Evolutionary conservation across 2,113 vertebrate genomes (phyloP), one percentile per base, ranked within the genome.

Genomic region (Tupaia chinensis): DNA sequence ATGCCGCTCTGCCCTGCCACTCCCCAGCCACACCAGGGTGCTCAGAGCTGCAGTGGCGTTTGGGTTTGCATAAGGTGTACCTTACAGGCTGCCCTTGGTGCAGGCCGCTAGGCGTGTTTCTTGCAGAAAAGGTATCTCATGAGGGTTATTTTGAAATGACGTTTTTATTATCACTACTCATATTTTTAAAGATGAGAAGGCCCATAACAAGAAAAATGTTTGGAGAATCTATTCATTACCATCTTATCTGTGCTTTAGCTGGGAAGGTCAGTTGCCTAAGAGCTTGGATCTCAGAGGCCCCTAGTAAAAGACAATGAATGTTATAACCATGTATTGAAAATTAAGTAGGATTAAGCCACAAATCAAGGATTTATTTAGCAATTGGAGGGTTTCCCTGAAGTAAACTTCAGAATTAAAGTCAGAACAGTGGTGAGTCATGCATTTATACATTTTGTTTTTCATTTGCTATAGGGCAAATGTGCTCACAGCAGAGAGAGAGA

Each of bases 351-450:
- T 54, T 92, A 60, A 93, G 53, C 53, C 20, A 94, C 19, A 84
- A 44, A 27, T 92, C 61, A 94, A 87, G 74, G 27, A n/a, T 89
- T 95, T 90, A 94, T 83, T 92, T 92, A 76, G n/a, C 70, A 95
- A 56, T 58, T 80, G 65, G 72, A 96, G n/a, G 3, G 29, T 87
- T 94, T 89, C 2, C 69, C n/a, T 76, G 22, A 88, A 89, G 27
- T 90, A n/a, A 81, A 83, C 74, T 70, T 92, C n/a, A 92, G 87
- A 95, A 70, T 34, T 56, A 82, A 82, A 74, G 15, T 70, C 79
- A 79, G n/a, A 60, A 73, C 70, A 95, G 83, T 76, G 12, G 44
- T 68, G 77, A 94, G 80, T 25, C 11, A 65, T 69, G 32, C 92
- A 63, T 61, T 87, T 60, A 66, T 6, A 66, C 23, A 44, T 91